phyloP scores from a whole-genome alignment of 2,797 vertebrate species.

The Anas acuta region DNA sequence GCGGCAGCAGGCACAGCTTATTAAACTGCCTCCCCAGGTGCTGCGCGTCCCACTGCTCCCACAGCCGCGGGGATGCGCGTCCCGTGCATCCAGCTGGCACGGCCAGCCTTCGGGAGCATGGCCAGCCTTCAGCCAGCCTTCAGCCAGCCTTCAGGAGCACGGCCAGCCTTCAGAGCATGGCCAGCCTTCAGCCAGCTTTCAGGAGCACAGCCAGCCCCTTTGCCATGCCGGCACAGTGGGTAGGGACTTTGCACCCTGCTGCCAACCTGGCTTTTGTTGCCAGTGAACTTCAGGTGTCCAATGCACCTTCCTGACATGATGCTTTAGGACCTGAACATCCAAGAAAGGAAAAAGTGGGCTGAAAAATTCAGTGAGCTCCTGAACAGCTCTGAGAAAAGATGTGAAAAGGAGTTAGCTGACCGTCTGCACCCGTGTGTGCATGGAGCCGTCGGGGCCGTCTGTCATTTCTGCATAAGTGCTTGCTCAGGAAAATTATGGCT shows the following conservation, averaged over 20 bases:
- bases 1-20: neutral
- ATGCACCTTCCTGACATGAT: too few species aligned
- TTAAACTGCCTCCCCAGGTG: neutral
- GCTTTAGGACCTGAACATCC: neutral
- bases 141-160: neutral
- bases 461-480: neutral
- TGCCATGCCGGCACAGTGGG: too few species aligned
- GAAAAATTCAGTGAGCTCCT: neutral
- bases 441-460: neutral
- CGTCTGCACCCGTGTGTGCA: neutral
- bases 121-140: too few species aligned
- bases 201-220: neutral
- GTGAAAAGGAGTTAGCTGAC: neutral
- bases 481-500: neutral
- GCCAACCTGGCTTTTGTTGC: too few species aligned
- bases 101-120: neutral
- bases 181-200: neutral
- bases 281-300: neutral
- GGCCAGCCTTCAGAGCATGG: neutral
- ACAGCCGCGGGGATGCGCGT: fast-evolving
- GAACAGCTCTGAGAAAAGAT: neutral
- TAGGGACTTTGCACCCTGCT: too few species aligned
- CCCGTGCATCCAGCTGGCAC: neutral
- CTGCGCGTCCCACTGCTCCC: fast-evolving
- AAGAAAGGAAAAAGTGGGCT: neutral